phyloP scores from a whole-genome alignment of 2,113 vertebrate species.

The Oplegnathus fasciatus region DNA sequence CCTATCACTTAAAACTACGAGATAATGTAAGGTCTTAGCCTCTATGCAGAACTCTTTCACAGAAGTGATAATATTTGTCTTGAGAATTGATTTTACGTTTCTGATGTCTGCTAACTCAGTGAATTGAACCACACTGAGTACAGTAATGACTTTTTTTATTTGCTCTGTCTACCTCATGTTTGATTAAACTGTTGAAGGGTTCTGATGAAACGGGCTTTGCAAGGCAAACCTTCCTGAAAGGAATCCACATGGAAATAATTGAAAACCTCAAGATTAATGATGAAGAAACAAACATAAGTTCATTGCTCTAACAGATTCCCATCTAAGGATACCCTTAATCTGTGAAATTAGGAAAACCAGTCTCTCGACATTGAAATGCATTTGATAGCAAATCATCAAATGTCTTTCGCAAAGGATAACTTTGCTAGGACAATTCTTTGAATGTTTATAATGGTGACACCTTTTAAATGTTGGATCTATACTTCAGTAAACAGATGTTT shows the following conservation, averaged over 20 bases:
- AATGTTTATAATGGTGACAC: background rate
- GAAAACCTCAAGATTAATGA: constrained; percentile 7
- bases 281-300: constrained; percentile 2
- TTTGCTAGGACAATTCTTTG: background rate
- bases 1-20: background rate
- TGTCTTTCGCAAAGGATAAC: background rate
- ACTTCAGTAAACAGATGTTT: background rate
- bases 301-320: background rate
- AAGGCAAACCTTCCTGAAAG: background rate
- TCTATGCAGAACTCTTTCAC: background rate
- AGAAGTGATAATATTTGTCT: constrained; percentile 2
- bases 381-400: background rate
- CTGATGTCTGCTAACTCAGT: background rate
- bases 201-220: background rate
- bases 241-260: constrained; percentile 23
- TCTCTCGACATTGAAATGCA: background rate
- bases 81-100: constrained; percentile 10
- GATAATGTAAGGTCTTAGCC: background rate
- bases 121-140: constrained; percentile 4
- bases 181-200: constrained; percentile 25
- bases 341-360: constrained; percentile 32
- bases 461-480: background rate
- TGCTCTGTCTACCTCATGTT: constrained; percentile 16
- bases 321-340: background rate
- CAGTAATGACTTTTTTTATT: constrained; percentile 19